These are phyloP conservation scores for Notiomystis cincta DNA, from an alignment of 2,113 vertebrate species.

Conservation along the genomic window DNA sequence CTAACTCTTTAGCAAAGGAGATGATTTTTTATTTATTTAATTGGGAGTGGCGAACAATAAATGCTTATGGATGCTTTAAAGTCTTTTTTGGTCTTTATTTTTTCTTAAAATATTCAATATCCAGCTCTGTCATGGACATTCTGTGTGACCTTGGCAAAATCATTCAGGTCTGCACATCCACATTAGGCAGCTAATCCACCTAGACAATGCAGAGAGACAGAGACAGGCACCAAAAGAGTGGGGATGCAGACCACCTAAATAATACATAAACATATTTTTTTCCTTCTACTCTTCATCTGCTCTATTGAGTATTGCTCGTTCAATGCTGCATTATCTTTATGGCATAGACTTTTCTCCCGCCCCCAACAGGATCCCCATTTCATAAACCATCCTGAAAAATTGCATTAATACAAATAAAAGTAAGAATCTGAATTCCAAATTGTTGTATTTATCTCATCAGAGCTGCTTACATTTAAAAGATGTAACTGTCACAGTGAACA, in stretches of 20 bases:
- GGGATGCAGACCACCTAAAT: constrained; percentile 54
- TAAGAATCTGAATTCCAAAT: not conserved
- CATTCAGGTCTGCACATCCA: not conserved
- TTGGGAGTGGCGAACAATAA: not conserved
- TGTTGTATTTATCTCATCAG: constrained; percentile 49
- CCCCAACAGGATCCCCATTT: not conserved
- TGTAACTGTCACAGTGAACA: not conserved
- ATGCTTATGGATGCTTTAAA: not conserved
- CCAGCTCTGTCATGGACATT: not conserved
- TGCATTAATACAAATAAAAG: constrained; percentile 23
- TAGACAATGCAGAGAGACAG: constrained; percentile 19
- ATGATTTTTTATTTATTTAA: not conserved
- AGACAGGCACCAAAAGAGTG: constrained; percentile 38
- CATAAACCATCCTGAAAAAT: not conserved
- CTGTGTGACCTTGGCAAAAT: not conserved
- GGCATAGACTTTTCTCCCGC: not conserved
- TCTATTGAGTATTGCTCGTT: constrained; percentile 26
- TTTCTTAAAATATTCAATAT: not conserved
- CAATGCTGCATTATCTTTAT: constrained; percentile 41
- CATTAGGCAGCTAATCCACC: constrained; percentile 32
- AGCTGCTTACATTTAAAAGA: constrained; percentile 32
- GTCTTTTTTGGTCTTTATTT: too few species aligned
- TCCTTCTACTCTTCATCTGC: constrained; percentile 6
- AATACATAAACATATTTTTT: constrained; percentile 46
- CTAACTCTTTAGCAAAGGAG: not conserved